Conservation (phyloP, 2,113 vertebrate genomes). For the Nicator chloris region DNA sequence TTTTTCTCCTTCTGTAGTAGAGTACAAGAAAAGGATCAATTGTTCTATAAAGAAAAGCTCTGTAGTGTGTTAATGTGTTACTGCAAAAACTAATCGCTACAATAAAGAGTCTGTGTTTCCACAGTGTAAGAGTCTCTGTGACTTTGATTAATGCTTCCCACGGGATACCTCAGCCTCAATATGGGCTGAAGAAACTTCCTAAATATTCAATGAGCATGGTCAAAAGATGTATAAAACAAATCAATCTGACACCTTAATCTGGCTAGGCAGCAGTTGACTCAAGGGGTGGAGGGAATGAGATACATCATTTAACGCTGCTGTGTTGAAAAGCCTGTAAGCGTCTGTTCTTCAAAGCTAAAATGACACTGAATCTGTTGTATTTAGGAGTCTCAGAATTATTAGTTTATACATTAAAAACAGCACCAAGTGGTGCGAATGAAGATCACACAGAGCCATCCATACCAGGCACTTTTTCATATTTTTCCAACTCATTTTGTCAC, state of each 20-base stretch:
- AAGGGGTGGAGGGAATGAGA: conserved; percentile 83
- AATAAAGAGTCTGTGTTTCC: conserved; percentile 85
- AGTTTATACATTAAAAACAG: conserved; percentile 72
- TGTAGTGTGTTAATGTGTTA: conserved; percentile 84
- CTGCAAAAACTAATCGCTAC: conserved; percentile 85
- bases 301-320: conserved; percentile 89
- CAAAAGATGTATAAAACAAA: conserved; percentile 92
- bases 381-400: conserved; percentile 77
- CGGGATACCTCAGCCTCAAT: conserved; percentile 85
- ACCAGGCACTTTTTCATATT: conserved; percentile 32
- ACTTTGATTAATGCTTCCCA: conserved; percentile 88
- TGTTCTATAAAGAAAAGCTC: conserved; percentile 82
- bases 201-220: conserved; percentile 89
- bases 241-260: conserved; percentile 95
- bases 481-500: conserved; percentile 39
- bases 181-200: conserved; percentile 88
- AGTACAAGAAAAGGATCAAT: conserved; percentile 77
- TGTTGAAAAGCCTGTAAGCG: conserved; percentile 87
- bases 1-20: conserved; percentile 63
- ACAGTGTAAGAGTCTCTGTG: conserved; percentile 77
- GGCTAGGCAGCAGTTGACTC: conserved; percentile 89
- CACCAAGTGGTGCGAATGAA: conserved; percentile 61
- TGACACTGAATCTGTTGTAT: conserved; percentile 75
- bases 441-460: conserved; percentile 28
- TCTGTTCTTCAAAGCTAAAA: conserved; percentile 81